phyloP scores from a whole-genome alignment of 2,113 vertebrate species.

The Accipiter virgatus region DNA sequence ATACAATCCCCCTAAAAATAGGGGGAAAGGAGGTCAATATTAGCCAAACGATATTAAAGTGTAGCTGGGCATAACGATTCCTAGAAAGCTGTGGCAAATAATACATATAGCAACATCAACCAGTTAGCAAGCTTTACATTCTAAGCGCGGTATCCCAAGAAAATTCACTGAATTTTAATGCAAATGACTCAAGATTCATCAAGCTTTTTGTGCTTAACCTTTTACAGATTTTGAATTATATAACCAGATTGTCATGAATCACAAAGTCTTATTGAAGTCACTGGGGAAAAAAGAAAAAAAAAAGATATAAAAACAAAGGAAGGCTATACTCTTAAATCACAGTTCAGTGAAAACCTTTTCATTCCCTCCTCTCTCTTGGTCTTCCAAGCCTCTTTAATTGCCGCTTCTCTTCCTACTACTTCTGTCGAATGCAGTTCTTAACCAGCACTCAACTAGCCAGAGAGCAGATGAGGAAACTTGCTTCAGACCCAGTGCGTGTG shows the following conservation, averaged over 20 bases:
- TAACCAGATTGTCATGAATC: slow-evolving; percentile 60
- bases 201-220: slow-evolving; percentile 55
- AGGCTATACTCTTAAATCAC: neutral
- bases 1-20: neutral
- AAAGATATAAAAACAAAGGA: neutral
- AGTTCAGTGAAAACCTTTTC: neutral
- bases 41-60: neutral
- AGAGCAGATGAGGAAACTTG: neutral
- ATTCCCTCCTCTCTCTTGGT: neutral
- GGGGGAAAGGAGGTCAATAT: neutral
- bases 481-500: neutral
- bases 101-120: neutral
- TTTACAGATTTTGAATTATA: slow-evolving; percentile 63
- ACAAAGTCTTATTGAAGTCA: slow-evolving; percentile 26
- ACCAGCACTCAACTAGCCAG: neutral
- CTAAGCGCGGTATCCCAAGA: neutral
- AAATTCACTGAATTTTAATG: slow-evolving; percentile 47
- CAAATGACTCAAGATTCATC: slow-evolving; percentile 56
- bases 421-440: neutral
- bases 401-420: neutral
- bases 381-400: slow-evolving; percentile 3
- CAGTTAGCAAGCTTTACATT: neutral
- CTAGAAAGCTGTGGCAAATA: neutral
- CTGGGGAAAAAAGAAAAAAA: neutral
- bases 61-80: neutral